Evolutionary conservation across 1,140 invertebrate species (phyloP).

Genomic region (Bathynomus jamesi): DNA sequence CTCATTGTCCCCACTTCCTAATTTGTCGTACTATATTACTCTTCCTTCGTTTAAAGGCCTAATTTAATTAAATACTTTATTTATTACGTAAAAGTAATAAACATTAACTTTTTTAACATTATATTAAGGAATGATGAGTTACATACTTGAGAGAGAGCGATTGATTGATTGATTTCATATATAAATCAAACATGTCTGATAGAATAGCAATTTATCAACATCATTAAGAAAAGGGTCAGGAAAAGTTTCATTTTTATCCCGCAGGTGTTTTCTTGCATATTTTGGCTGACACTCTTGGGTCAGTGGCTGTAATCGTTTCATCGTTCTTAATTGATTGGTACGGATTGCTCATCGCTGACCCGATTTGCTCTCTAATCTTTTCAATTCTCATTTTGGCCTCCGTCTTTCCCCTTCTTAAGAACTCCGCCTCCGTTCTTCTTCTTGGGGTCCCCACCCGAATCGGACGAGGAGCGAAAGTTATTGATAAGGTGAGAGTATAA

Average conservation of each 20-base stretch:
- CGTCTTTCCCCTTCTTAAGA: conserved; percentile 52
- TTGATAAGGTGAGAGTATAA: too few relatives aligned
- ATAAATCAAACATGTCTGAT: too few relatives aligned
- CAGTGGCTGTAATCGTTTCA: conserved; percentile 56
- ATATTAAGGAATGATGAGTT: not conserved
- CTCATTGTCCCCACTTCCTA: too few relatives aligned
- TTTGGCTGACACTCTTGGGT: conserved; percentile 55
- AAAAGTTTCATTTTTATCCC: conserved; percentile 28
- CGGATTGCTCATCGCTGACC: conserved; percentile 55
- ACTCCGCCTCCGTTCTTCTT: conserved; percentile 48
- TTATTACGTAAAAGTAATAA: too few relatives aligned
- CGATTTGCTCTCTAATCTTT: conserved; percentile 57
- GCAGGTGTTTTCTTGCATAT: conserved; percentile 57
- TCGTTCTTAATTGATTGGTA: conserved; percentile 55
- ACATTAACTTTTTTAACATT: too few relatives aligned
- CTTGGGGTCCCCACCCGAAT: conserved; percentile 39
- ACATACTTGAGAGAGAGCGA: not conserved
- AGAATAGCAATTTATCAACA: too few relatives aligned
- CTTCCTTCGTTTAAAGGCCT: too few relatives aligned
- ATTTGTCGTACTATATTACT: too few relatives aligned
- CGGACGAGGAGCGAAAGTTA: too few relatives aligned
- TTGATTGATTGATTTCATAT: too few relatives aligned
- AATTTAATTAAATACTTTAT: too few relatives aligned
- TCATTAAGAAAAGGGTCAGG: too few relatives aligned
- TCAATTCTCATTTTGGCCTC: conserved; percentile 52